Evolutionary conservation across 2,888 invertebrate genomes (phyloP), one percentile per base, ranked within the genome.

Genomic region (Cancer borealis): DNA sequence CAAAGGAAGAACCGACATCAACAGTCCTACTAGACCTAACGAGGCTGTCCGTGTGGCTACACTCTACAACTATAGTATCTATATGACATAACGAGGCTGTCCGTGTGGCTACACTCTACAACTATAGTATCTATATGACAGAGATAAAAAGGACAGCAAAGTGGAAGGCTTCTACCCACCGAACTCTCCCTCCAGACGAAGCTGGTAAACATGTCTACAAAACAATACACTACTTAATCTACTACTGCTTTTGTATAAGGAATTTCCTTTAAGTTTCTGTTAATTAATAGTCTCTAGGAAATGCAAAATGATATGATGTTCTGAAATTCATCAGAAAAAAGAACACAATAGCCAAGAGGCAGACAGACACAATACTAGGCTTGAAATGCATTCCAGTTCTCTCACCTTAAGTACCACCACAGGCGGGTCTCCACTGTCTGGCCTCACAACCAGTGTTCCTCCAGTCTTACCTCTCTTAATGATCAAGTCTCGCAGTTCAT

Each of bases 371-470:
- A 89, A 47, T 39, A n/a, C 26, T 47, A 47, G 30, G 17, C 46
- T 46, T 46, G 47, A 45, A 2, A 45, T 12, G 39, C 84, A 10
- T 12, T 30, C 30, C 1, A 5, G 8, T 14, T 21, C 84, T 39
- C 84, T 95, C 96, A 97, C 97, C 96, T 97, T 96, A 12, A 96
- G 96, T 39, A 97, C 96, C 8, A 97, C 96, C 49, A 96, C 96
- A 3, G 96, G 96, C 8, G 97, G 97, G 90, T 97, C 96, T 6
- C 97, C 97, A 12, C 97, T 97, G 96, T 97, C 97, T 5, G 97
- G 97, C 87, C 97, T 95, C 26, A 97, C 96, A 30, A 97, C 97
- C 26, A 97, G 96, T 3, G 96, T 96, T 0, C 97, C 97, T 54
- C 95, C 93, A 14, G 45, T 66, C 60, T 92, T 93, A 26, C 95